A percentile compares a stretch with the other conserved stretches of the same genome.
phyloP scores from a whole-genome alignment of 2,797 vertebrate species.

The Cygnus olor region DNA sequence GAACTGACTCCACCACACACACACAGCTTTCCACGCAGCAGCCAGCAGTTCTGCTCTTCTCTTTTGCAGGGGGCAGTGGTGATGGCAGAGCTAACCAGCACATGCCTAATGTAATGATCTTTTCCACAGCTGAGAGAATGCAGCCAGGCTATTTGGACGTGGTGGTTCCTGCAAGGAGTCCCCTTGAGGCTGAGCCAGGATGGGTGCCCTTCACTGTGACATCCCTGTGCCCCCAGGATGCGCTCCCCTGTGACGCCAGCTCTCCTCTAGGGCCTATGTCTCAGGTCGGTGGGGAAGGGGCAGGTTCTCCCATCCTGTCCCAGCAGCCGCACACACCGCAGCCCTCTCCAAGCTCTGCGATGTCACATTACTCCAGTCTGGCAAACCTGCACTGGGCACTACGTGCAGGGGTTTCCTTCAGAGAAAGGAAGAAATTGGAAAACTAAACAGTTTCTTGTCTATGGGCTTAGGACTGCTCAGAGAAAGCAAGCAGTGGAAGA shows the following conservation, averaged over 20 bases:
- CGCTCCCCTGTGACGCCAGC: not conserved
- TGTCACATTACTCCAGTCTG: fast-evolving
- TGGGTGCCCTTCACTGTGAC: not conserved
- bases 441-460: not conserved
- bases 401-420: not conserved
- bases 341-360: not conserved
- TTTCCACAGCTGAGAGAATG: not conserved
- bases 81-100: not conserved
- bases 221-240: not conserved
- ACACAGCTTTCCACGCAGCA: not conserved
- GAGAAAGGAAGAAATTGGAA: not conserved
- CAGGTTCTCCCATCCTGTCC: not conserved
- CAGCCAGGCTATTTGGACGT: not conserved
- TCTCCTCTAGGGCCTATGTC: not conserved
- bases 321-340: not conserved
- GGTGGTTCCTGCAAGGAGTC: not conserved
- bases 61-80: not conserved
- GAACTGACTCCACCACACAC: not conserved
- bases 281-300: not conserved
- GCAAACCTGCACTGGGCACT: not conserved
- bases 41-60: not conserved
- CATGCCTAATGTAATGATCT: not conserved
- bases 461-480: not conserved
- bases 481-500: not conserved
- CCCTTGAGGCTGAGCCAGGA: not conserved